phyloP scores from a whole-genome alignment of 2,888 invertebrate species.

The Amphipyra berbera region DNA sequence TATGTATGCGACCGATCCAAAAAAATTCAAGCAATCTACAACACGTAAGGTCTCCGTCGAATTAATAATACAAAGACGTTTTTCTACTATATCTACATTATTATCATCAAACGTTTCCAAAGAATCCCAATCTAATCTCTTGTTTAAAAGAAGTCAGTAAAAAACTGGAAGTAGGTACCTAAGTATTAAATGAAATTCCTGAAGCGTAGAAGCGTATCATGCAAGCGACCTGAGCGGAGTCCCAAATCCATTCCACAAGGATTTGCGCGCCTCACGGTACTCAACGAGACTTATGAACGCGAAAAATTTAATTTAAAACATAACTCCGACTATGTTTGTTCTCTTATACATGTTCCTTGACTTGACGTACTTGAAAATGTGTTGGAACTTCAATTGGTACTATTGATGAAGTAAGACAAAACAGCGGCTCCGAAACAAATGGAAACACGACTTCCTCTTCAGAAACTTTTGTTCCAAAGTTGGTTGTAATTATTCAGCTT shows the following conservation, averaged over 20 bases:
- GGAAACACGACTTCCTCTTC: background rate
- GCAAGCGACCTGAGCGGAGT: slow-evolving; percentile 46
- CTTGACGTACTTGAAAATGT: slow-evolving; percentile 15
- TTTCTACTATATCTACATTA: background rate
- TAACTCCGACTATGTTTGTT: slow-evolving; percentile 59
- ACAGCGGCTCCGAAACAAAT: background rate
- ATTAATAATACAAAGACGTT: background rate
- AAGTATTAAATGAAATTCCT: slow-evolving; percentile 66
- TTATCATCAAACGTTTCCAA: slow-evolving; percentile 10
- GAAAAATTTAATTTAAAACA: slow-evolving; percentile 77
- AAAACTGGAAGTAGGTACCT: slow-evolving; percentile 26
- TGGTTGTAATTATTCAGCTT: slow-evolving; percentile 5
- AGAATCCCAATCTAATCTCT: slow-evolving; percentile 31
- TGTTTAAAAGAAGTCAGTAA: slow-evolving; percentile 27
- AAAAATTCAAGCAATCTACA: too few relatives aligned
- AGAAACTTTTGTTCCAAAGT: slow-evolving; percentile 6
- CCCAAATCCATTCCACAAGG: slow-evolving; percentile 63
- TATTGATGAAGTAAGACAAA: slow-evolving; percentile 8
- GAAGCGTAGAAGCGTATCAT: slow-evolving; percentile 52
- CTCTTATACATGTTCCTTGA: slow-evolving; percentile 15
- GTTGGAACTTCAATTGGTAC: slow-evolving; percentile 1
- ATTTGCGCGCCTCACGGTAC: slow-evolving; percentile 60
- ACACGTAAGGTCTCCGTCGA: too few relatives aligned
- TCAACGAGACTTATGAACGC: slow-evolving; percentile 65
- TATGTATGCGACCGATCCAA: too few relatives aligned